Percentiles rank a stretch among this genome's conserved stretches.
Conservation (phyloP, 1,140 invertebrate species). For the Lethocerus indicus region DNA sequence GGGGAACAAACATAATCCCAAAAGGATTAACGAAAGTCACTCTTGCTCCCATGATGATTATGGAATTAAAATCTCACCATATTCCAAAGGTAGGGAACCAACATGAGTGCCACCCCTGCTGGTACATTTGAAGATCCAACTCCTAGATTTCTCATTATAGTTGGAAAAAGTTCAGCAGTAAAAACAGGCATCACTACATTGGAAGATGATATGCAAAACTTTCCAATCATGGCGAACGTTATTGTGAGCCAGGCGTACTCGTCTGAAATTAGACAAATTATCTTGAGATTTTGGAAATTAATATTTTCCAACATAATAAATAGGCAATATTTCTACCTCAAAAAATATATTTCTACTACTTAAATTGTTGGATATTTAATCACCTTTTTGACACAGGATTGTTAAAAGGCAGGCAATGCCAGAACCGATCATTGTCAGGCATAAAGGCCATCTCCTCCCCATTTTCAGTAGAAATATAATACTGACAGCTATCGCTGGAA, state of each 20-base stretch:
- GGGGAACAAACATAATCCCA: too few species aligned
- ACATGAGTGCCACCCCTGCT: slow-evolving; percentile 45
- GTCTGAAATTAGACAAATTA: neutral
- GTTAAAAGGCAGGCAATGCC: slow-evolving; percentile 44
- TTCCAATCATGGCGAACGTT: slow-evolving; percentile 42
- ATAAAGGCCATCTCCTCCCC: slow-evolving; percentile 45
- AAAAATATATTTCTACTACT: neutral
- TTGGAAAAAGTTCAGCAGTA: slow-evolving; percentile 55
- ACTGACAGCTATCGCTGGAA: slow-evolving; percentile 50
- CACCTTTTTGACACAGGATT: slow-evolving; percentile 20
- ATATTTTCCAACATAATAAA: neutral
- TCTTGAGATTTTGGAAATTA: neutral
- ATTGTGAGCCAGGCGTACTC: slow-evolving; percentile 33
- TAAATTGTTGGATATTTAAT: neutral
- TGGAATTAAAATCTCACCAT: slow-evolving; percentile 31
- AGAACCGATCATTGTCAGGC: slow-evolving; percentile 39
- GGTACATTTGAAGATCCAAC: slow-evolving; percentile 51
- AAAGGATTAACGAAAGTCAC: too few species aligned
- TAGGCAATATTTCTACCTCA: neutral
- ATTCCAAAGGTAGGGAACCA: slow-evolving; percentile 53
- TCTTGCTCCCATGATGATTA: too few species aligned
- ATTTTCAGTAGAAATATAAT: slow-evolving; percentile 49
- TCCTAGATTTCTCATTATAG: slow-evolving; percentile 49
- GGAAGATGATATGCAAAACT: slow-evolving; percentile 47
- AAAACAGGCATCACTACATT: slow-evolving; percentile 56